A percentile compares a stretch with the other conserved stretches of the same genome.
phyloP scores from a whole-genome alignment of 2,113 vertebrate species.

The Saguinus midas region DNA sequence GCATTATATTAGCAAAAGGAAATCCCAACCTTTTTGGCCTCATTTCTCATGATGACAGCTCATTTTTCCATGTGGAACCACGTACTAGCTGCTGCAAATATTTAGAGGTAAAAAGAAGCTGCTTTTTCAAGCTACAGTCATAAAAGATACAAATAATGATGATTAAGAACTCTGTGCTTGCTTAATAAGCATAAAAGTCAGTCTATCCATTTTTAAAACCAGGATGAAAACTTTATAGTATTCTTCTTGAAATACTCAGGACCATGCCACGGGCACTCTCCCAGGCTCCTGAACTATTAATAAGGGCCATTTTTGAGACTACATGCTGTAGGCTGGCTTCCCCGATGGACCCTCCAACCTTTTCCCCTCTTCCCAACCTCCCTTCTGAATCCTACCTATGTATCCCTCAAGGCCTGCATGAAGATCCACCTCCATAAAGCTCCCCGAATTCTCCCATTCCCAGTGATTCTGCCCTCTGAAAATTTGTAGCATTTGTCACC shows the following conservation, averaged over 20 bases:
- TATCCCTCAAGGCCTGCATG: background rate
- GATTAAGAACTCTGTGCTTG: conserved; percentile 1
- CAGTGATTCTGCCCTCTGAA: background rate
- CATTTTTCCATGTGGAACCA: conserved; percentile 62
- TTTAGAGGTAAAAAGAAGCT: conserved; percentile 56
- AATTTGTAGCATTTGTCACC: background rate
- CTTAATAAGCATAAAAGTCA: conserved; percentile 37
- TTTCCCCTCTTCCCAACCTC: background rate
- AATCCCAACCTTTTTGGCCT: conserved; percentile 73
- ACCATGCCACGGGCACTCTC: background rate
- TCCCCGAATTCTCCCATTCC: background rate
- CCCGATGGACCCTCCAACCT: background rate
- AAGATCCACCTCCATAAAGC: background rate
- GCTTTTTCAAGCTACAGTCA: conserved; percentile 37
- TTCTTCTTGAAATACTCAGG: background rate
- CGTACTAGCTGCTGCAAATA: conserved; percentile 51
- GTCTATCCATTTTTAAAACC: conserved; percentile 12
- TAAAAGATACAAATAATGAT: conserved; percentile 28
- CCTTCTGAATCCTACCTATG: background rate
- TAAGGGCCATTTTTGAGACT: background rate
- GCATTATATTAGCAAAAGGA: conserved; percentile 66
- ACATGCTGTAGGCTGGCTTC: background rate
- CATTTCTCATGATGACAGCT: conserved; percentile 63
- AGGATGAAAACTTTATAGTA: background rate
- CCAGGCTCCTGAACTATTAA: background rate